Conservation (phyloP, 2,113 vertebrate genomes). For the Bos taurus region ARS-UCD2.0 NC_037328.1:34742001-34742500, state of each 20-base stretch:
- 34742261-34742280: background rate
- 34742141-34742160: background rate
- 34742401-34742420: accelerated
- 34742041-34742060: background rate
- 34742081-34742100: background rate
- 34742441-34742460: background rate
- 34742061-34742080: background rate
- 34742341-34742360: background rate
- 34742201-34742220: background rate
- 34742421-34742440: background rate
- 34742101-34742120: background rate
- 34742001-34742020: background rate
- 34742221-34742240: background rate
- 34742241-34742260: background rate
- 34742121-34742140: background rate
- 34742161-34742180: accelerated
- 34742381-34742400: background rate
- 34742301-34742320: background rate
- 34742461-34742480: background rate
- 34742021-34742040: background rate
- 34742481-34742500: background rate
- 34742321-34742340: background rate
- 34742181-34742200: background rate
- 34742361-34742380: background rate
- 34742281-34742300: background rate